phyloP scores from a whole-genome alignment of 2,888 invertebrate genomes.

The Sesamia inferens region DNA sequence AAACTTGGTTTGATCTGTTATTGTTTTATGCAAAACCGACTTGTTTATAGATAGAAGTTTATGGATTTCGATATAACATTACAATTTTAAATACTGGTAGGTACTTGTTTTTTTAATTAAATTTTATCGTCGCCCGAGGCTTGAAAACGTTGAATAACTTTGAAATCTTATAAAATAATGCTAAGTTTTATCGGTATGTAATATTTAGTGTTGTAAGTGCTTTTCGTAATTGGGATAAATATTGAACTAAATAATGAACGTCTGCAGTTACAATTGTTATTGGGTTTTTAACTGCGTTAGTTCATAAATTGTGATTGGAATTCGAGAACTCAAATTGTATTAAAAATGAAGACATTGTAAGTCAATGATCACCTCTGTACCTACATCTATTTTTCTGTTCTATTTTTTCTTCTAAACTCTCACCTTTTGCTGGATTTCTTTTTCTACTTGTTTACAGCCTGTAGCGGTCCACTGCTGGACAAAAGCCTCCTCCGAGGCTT shows the following conservation, averaged over 20 bases:
- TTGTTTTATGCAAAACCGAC: slow-evolving; percentile 77
- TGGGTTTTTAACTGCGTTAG: background rate
- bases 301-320: slow-evolving; percentile 11
- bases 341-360: background rate
- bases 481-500: no score
- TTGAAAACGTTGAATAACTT: slow-evolving; percentile 54
- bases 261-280: slow-evolving; percentile 2
- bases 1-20: slow-evolving; percentile 75
- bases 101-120: slow-evolving; percentile 65
- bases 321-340: background rate
- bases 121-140: slow-evolving; percentile 55
- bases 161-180: slow-evolving; percentile 52
- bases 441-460: no score
- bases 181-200: slow-evolving; percentile 44
- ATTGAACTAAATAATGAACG: slow-evolving; percentile 27
- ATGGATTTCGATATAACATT: slow-evolving; percentile 63
- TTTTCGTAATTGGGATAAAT: slow-evolving; percentile 40
- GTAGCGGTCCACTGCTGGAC: no score
- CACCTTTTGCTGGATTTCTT: background rate
- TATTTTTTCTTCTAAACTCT: background rate
- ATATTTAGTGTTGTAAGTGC: slow-evolving; percentile 34
- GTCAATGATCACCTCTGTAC: background rate
- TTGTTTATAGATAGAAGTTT: slow-evolving; percentile 72
- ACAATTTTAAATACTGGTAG: slow-evolving; percentile 64
- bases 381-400: no score